phyloP scores from a whole-genome alignment of 92 coral and sea anemone genomes.

The Porites rus region DNA sequence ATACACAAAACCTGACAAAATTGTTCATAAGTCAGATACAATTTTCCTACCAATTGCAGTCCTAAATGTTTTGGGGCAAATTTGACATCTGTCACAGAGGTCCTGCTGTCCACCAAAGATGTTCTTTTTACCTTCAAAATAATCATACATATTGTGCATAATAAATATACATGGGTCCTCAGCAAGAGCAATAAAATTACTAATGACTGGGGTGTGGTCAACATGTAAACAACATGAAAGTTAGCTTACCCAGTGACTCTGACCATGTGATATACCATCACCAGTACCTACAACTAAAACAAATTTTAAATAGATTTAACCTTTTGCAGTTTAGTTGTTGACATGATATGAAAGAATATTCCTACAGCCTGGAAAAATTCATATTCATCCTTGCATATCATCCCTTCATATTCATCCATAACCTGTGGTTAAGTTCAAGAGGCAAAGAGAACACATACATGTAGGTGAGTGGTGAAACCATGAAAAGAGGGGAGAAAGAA shows the following conservation, averaged over 20 bases:
- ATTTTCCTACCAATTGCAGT: conserved; percentile 79
- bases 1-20: background rate
- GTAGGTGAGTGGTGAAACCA: too few relatives aligned
- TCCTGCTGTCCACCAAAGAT: conserved; percentile 95
- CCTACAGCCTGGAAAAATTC: too few relatives aligned
- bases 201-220: too few relatives aligned
- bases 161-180: too few relatives aligned
- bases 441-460: too few relatives aligned
- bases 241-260: conserved; percentile 89
- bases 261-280: conserved; percentile 81
- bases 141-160: background rate
- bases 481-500: too few relatives aligned
- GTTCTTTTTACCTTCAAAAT: conserved; percentile 90
- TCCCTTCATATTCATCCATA: too few relatives aligned
- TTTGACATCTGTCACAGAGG: conserved; percentile 98
- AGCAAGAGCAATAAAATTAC: too few relatives aligned
- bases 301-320: background rate
- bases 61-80: conserved; percentile 96
- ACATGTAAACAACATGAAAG: too few relatives aligned
- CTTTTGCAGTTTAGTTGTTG: background rate
- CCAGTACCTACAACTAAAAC: conserved; percentile 66
- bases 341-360: background rate
- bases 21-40: background rate
- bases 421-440: too few relatives aligned
- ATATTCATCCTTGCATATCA: too few relatives aligned